Conservation (phyloP, 2,797 vertebrate genomes). For the Melanotaenia nigrans region DNA sequence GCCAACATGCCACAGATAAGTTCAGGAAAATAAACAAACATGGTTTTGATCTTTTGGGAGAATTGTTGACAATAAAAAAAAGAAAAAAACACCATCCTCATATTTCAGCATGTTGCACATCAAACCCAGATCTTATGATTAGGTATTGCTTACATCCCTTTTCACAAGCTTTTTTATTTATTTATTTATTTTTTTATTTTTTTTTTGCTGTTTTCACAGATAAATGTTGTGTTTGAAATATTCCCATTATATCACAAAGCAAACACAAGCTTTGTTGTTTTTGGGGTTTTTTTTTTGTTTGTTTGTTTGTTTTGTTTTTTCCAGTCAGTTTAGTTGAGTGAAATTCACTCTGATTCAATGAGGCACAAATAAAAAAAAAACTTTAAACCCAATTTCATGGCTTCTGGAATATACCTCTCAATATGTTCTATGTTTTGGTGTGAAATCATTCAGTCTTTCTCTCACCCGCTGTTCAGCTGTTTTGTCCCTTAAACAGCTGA, state of each 20-base stretch:
- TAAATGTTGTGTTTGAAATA: slow-evolving; percentile 55
- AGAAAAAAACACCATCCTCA: neutral
- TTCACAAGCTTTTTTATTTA: neutral
- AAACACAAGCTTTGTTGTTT: slow-evolving; percentile 51
- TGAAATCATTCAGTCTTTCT: slow-evolving; percentile 57
- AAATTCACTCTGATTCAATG: slow-evolving; percentile 70
- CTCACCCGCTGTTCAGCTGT: slow-evolving; percentile 59
- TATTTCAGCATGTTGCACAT: neutral
- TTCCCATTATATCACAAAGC: slow-evolving; percentile 54
- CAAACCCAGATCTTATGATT: slow-evolving; percentile 29
- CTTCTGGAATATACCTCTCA: slow-evolving; percentile 66
- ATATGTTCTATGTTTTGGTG: slow-evolving; percentile 59
- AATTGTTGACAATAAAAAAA: slow-evolving; percentile 11
- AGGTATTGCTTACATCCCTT: slow-evolving; percentile 17
- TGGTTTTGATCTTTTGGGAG: neutral
- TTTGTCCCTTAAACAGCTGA: slow-evolving; percentile 80
- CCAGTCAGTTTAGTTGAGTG: slow-evolving; percentile 49
- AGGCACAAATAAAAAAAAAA: slow-evolving; percentile 63
- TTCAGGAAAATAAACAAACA: neutral
- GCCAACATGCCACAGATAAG: neutral
- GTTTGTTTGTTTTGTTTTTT: slow-evolving; percentile 9
- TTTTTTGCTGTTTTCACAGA: slow-evolving; percentile 18
- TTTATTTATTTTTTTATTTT: slow-evolving; percentile 4
- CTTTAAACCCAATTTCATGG: slow-evolving; percentile 68
- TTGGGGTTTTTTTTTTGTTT: neutral